Evolutionary conservation across 2,888 invertebrate species (phyloP).

Genomic region (Nemotelus pantherinus): DNA sequence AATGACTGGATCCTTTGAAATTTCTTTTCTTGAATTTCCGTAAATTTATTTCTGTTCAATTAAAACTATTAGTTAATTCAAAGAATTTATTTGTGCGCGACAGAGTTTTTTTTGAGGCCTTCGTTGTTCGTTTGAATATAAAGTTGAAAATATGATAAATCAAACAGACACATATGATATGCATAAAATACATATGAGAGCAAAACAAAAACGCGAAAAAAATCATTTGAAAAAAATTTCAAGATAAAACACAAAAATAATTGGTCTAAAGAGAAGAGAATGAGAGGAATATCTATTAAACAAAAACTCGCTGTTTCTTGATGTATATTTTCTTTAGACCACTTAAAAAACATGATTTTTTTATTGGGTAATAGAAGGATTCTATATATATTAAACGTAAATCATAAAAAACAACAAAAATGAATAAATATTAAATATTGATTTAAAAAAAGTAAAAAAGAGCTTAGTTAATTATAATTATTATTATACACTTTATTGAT

Average conservation of each 20-base stretch:
- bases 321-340: conserved; percentile 27
- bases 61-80: too few relatives aligned
- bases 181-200: too few relatives aligned
- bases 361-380: conserved; percentile 40
- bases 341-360: conserved; percentile 35
- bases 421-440: conserved; percentile 20
- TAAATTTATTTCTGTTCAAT: too few relatives aligned
- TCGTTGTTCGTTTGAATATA: conserved; percentile 2
- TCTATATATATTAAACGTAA: conserved; percentile 19
- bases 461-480: conserved; percentile 37
- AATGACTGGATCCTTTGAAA: too few relatives aligned
- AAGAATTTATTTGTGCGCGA: not conserved
- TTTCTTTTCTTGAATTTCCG: too few relatives aligned
- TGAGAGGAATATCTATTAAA: not conserved
- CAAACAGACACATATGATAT: not conserved
- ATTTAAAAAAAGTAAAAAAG: conserved; percentile 13
- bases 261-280: conserved; percentile 23
- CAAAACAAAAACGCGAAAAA: not conserved
- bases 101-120: conserved; percentile 26
- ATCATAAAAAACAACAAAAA: conserved; percentile 7
- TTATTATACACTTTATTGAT: conserved; percentile 35
- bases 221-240: conserved; percentile 18
- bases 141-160: too few relatives aligned
- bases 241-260: conserved; percentile 27
- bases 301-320: not conserved